A percentile compares a stretch with the other conserved stretches of the same genome.
Evolutionary conservation across 2,888 invertebrate species (phyloP).

Genomic region (Plutella xylostella): DNA sequence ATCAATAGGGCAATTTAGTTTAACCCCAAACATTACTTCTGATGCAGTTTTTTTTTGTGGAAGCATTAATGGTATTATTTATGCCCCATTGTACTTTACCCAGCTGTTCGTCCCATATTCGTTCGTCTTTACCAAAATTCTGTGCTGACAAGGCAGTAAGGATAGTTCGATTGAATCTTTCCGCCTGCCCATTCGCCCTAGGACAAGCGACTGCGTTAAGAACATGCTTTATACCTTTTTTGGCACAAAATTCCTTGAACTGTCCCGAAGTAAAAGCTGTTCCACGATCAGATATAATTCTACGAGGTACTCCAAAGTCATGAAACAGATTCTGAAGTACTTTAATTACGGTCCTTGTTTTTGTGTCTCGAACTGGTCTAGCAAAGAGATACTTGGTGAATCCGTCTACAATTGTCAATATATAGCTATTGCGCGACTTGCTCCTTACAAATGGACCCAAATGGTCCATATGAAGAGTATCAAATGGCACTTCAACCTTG

Average conservation of each 20-base stretch:
- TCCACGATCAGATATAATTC: conserved; percentile 1
- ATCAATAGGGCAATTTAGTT: too few relatives aligned
- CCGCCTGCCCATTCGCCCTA: not conserved
- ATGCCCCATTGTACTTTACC: not conserved
- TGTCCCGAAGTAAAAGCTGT: not conserved
- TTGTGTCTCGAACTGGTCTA: not conserved
- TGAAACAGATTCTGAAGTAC: not conserved
- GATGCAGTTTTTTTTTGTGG: conserved; percentile 6
- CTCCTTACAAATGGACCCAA: conserved; percentile 3
- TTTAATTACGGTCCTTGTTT: not conserved
- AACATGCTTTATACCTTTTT: not conserved
- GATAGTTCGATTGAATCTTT: not conserved
- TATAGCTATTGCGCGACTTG: not conserved
- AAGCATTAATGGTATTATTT: not conserved
- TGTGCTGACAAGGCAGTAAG: not conserved
- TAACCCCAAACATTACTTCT: too few relatives aligned
- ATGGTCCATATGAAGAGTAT: conserved; percentile 1
- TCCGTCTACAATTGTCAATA: not conserved
- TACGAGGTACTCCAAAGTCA: not conserved
- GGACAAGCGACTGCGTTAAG: conserved; percentile 1
- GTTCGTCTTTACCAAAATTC: not conserved
- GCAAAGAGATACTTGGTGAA: conserved; percentile 2
- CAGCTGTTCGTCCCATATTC: not conserved
- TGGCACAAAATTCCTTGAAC: not conserved
- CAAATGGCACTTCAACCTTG: not conserved